Percentiles rank a stretch among this genome's conserved stretches.
Evolutionary conservation across 2,113 vertebrate genomes (phyloP).

Genomic region (Montifringilla adamsi): DNA sequence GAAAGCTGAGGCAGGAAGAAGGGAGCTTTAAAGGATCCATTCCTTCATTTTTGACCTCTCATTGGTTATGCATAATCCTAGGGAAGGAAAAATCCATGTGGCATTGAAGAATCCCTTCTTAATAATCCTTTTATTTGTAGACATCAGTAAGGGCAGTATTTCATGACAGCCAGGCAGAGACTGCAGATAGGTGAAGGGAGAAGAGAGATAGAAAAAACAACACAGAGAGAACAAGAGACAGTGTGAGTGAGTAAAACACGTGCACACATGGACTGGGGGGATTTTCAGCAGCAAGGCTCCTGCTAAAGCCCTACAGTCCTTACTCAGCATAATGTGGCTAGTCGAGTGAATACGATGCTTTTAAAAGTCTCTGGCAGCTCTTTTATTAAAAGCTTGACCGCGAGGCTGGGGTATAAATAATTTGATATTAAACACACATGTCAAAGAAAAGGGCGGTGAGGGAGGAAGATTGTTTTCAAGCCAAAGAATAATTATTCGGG

Average conservation of each 20-base stretch:
- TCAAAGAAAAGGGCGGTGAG: slow-evolving; percentile 17
- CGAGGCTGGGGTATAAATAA: slow-evolving; percentile 57
- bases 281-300: slow-evolving; percentile 9
- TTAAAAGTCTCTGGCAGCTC: slow-evolving; percentile 49
- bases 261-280: not conserved
- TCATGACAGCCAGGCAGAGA: not conserved
- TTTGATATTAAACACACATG: slow-evolving; percentile 63
- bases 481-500: slow-evolving; percentile 43
- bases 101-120: slow-evolving; percentile 45
- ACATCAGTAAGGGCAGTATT: slow-evolving; percentile 6
- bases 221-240: not conserved
- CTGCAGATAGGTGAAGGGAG: slow-evolving; percentile 9
- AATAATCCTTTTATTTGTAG: slow-evolving; percentile 57
- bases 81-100: slow-evolving; percentile 27
- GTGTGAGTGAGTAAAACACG: not conserved
- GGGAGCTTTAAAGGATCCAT: not conserved
- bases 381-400: slow-evolving; percentile 61
- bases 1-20: not conserved
- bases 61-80: slow-evolving; percentile 24
- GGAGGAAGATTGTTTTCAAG: slow-evolving; percentile 55
- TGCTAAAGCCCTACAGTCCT: slow-evolving; percentile 8
- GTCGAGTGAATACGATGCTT: slow-evolving; percentile 5
- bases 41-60: slow-evolving; percentile 46
- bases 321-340: slow-evolving; percentile 56
- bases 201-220: not conserved